Evolutionary conservation across 2,888 invertebrate species (phyloP), one percentile per base, ranked within the genome.

Genomic region (Amiota mariae): DNA sequence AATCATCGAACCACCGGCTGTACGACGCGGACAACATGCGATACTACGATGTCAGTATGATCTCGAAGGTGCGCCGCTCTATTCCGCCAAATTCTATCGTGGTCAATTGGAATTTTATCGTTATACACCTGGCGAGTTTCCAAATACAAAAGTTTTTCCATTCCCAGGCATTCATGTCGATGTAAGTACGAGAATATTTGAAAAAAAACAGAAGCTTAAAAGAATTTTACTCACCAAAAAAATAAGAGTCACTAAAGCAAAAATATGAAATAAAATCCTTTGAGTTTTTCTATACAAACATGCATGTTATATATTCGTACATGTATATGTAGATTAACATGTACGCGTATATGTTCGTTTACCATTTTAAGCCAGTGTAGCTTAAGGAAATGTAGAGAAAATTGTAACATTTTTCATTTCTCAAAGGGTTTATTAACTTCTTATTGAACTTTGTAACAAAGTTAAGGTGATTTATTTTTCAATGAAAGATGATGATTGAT

Each of bases 71-170:
- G 93, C 93, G 6, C 93, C 93, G 0, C 91, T 97, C 67, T 96
- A 96, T 90, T 93, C 95, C 4, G 95, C 96, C 77, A 96, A 96
- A 91, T 96, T 96, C 95, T 96, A 96, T 90, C 92, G 96, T 73
- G 96, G 96, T 8, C 92, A 91, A 85, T 92, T 94, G 85, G 96
- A 97, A 91, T 96, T 96, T 91, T 96, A 95, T 91, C 92, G 96
- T 79, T 96, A 93, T 87, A 94, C 95, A 12, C 96, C 96, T 0
- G 92, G 92, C 82, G 95, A 95, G 82, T 90, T 90, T n/a, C 94
- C 94, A 8, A 91, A 92, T 64, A 94, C 93, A 8, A 95, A 94
- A 89, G 93, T 93, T 73, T 96, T 96, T 89, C 92, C 93, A 70
- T 91, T 94, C 78, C 92, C 93, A 13, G 95, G 95, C 77, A 94